Evolutionary conservation across 2,797 vertebrate genomes (phyloP).

Genomic region (Chaenodraco wilsoni): DNA sequence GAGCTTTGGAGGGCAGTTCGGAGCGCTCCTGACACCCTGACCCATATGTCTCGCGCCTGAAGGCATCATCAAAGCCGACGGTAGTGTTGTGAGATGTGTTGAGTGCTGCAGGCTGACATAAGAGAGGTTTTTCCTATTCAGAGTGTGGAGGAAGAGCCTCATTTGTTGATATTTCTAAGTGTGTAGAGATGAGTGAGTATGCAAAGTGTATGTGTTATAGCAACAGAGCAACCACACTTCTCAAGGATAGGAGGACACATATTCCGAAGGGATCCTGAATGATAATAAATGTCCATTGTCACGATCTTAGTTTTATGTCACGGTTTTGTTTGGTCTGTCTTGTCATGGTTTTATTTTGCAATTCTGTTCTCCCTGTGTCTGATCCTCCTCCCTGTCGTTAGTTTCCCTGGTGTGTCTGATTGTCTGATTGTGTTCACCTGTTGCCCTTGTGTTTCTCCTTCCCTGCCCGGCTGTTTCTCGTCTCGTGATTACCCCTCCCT

Average conservation of each 20-base stretch:
- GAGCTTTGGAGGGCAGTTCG: slow-evolving; percentile 46
- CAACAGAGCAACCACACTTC: slow-evolving; percentile 2
- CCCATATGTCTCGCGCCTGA: slow-evolving; percentile 57
- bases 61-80: slow-evolving; percentile 25
- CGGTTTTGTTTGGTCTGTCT: too few relatives aligned
- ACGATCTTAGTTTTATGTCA: too few relatives aligned
- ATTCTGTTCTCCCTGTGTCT: too few relatives aligned
- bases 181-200: neutral
- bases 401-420: too few relatives aligned
- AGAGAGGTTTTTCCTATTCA: neutral
- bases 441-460: too few relatives aligned
- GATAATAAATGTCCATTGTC: neutral
- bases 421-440: too few relatives aligned
- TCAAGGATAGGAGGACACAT: neutral
- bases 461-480: too few relatives aligned
- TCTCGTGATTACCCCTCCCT: too few relatives aligned
- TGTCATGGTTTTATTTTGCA: too few relatives aligned
- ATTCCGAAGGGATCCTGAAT: neutral
- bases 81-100: slow-evolving; percentile 22
- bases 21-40: slow-evolving; percentile 55
- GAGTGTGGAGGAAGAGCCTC: neutral
- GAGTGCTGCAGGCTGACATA: neutral
- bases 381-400: too few relatives aligned
- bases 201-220: slow-evolving; percentile 8
- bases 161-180: slow-evolving; percentile 11